phyloP scores from a whole-genome alignment of 2,113 vertebrate species.

The Glaucidium brasilianum region DNA sequence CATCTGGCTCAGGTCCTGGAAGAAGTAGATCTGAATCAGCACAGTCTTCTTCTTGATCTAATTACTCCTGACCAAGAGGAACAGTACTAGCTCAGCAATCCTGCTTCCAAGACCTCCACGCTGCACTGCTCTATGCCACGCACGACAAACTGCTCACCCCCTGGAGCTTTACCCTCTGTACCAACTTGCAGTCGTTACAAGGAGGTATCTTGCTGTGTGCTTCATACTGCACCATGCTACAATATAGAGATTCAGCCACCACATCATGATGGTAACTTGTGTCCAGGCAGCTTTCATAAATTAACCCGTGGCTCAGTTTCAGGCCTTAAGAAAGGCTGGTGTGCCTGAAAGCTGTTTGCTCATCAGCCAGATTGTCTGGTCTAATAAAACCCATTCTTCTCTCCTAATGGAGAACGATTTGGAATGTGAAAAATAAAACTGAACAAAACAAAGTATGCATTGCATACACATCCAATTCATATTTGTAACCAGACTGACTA shows the following conservation, averaged over 20 bases:
- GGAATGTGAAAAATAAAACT: not conserved
- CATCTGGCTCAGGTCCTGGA: not conserved
- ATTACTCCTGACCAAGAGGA: not conserved
- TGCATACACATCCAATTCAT: not conserved
- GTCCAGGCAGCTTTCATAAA: not conserved
- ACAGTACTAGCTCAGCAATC: not conserved
- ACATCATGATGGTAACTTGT: not conserved
- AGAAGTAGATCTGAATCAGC: not conserved
- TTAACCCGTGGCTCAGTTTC: not conserved
- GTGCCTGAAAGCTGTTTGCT: not conserved
- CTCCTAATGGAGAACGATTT: not conserved
- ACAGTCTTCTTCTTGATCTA: not conserved
- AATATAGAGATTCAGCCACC: not conserved
- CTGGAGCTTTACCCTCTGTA: not conserved
- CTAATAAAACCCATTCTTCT: not conserved
- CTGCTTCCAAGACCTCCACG: not conserved
- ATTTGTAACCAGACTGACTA: not conserved
- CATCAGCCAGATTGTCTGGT: not conserved
- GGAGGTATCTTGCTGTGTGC: not conserved
- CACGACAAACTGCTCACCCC: not conserved
- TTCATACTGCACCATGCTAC: not conserved
- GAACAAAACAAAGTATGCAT: not conserved
- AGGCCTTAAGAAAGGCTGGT: not conserved
- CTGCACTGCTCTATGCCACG: rapidly evolving
- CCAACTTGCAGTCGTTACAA: not conserved